Evolutionary conservation across 2,888 invertebrate genomes (phyloP), one percentile per base, ranked within the genome.

Genomic region (Eumerus sabulonum): DNA sequence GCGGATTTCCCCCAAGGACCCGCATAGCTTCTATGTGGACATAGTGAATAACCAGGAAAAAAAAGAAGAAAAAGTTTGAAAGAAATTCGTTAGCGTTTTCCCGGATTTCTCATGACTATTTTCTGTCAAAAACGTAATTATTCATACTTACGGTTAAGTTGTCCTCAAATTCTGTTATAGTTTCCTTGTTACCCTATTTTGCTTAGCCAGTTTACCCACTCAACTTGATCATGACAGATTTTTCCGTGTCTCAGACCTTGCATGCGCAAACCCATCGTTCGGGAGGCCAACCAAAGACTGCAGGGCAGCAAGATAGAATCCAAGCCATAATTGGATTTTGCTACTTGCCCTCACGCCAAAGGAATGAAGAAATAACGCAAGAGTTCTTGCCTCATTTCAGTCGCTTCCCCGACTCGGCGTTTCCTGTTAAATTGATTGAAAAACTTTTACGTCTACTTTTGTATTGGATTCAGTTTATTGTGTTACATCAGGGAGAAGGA

Each of bases 361-460:
- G 27, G 7, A 27, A 27, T 4, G 7, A 45, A 45, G 5, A 45
- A 45, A 45, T 14, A 44, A 38, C 27, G 3, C 7, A 19, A 13
- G 9, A 12, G 17, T 27, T 9, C 14, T 48, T 44, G 5, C 40
- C 50, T 50, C 17, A 54, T 16, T 50, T 13, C 13, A 9, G 16
- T 18, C 47, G 14, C 11, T 64, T n/a, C 53, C 53, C n/a, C 38
- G 36, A 48, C 38, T 17, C 42, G 60, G 47, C 17, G n/a, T 63
- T 68, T 54, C 60, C 68, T 74, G 74, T 63, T 79, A 79, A 79
- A 79, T 79, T 79, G 79, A 74, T 79, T 74, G 79, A 79, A 79
- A 79, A 79, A 79, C 79, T 79, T 79, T 79, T 70, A 9, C 79
- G 64, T 79, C 57, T 35, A 74, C 60, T 79, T 70, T 79, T 64